These are phyloP conservation scores for Crenichthys baileyi DNA, from an alignment of 2,797 vertebrate species.

Conservation along the genomic window DNA sequence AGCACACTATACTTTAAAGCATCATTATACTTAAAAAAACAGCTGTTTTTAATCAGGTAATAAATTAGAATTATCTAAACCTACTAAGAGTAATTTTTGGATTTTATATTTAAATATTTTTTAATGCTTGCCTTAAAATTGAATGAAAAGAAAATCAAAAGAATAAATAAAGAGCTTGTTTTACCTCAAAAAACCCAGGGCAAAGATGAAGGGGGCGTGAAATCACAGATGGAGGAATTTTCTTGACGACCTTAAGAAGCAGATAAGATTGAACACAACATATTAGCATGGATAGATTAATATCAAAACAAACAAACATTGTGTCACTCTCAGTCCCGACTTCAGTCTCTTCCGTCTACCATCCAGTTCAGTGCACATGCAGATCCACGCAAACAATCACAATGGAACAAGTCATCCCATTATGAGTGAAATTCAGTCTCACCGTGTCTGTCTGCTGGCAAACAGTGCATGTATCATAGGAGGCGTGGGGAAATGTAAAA, in stretches of 20 bases:
- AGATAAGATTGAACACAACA: slow-evolving; percentile 65
- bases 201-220: slow-evolving; percentile 63
- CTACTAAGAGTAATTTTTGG: background rate
- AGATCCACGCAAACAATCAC: slow-evolving; percentile 51
- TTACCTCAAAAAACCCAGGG: slow-evolving; percentile 79
- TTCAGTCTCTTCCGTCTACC: slow-evolving; percentile 27
- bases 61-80: slow-evolving; percentile 13
- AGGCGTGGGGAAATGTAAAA: slow-evolving; percentile 70
- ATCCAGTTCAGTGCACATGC: slow-evolving; percentile 26
- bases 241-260: slow-evolving; percentile 82
- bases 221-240: slow-evolving; percentile 88
- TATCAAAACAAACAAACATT: slow-evolving; percentile 32
- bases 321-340: slow-evolving; percentile 16
- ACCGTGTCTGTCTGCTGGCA: slow-evolving; percentile 64
- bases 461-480: slow-evolving; percentile 71
- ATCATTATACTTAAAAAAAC: background rate
- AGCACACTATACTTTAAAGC: background rate
- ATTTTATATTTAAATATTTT: background rate
- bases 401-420: slow-evolving; percentile 58
- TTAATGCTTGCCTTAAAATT: background rate
- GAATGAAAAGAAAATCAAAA: background rate
- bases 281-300: slow-evolving; percentile 42
- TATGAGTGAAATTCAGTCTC: slow-evolving; percentile 58
- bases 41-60: slow-evolving; percentile 12
- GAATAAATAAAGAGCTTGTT: slow-evolving; percentile 19